These are phyloP conservation scores for Zygaena filipendulae DNA, from an alignment of 2,888 invertebrate genomes.

Conservation along the genomic window DNA sequence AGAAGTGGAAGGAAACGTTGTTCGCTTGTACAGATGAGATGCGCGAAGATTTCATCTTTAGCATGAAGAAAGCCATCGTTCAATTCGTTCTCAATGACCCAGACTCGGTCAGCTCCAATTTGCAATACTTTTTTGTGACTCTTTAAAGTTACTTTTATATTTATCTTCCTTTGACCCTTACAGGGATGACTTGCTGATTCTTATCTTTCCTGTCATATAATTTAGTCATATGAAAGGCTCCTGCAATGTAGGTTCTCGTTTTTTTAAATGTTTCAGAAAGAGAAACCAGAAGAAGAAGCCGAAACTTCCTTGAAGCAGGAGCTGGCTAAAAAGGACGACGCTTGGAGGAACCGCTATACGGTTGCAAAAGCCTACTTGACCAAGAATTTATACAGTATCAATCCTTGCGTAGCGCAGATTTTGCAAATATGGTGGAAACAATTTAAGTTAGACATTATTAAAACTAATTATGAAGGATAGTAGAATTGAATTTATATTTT, in stretches of 20 bases:
- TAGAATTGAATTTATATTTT: too few relatives aligned
- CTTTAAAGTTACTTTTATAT: too few relatives aligned
- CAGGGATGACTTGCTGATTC: too few relatives aligned
- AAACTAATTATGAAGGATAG: too few relatives aligned
- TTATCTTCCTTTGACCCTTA: too few relatives aligned
- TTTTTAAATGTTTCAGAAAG: constrained; percentile 37
- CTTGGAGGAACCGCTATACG: constrained; percentile 70
- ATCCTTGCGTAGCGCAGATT: constrained; percentile 84
- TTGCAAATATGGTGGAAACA: constrained; percentile 84
- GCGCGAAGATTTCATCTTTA: constrained; percentile 85
- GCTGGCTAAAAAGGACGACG: constrained; percentile 71
- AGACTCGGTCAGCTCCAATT: too few relatives aligned
- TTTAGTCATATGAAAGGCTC: too few relatives aligned
- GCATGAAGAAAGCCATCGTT: constrained; percentile 91
- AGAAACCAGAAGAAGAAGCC: constrained; percentile 56
- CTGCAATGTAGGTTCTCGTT: too few relatives aligned
- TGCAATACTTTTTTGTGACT: too few relatives aligned
- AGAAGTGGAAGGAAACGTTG: constrained; percentile 70
- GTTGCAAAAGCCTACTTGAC: constrained; percentile 37
- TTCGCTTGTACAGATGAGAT: constrained; percentile 78
- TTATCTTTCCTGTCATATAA: too few relatives aligned
- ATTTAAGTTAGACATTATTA: constrained; percentile 78
- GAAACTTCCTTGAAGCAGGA: constrained; percentile 67
- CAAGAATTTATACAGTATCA: constrained; percentile 77
- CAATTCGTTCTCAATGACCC: constrained; percentile 92